Evolutionary conservation across 2,113 vertebrate species (phyloP).

Genomic region (Equus przewalskii): DNA sequence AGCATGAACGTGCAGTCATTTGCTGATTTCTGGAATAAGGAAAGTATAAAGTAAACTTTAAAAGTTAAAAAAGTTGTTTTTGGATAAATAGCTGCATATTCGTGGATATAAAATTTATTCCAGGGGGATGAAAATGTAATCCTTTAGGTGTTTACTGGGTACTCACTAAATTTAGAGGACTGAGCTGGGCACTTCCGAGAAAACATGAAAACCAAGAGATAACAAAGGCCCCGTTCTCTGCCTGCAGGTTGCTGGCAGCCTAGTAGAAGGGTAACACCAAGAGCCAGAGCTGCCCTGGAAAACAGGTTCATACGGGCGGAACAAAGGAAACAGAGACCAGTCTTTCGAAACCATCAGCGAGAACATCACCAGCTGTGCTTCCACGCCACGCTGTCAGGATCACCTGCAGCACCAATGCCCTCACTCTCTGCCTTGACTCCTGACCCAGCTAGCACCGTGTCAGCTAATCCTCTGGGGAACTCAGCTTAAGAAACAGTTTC

Average conservation of each 20-base stretch:
- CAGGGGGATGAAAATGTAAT: neutral
- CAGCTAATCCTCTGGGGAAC: neutral
- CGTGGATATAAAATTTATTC: neutral
- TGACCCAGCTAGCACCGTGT: neutral
- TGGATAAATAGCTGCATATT: neutral
- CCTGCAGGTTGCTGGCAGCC: neutral
- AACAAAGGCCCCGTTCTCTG: neutral
- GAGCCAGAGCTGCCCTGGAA: neutral
- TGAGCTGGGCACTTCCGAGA: neutral
- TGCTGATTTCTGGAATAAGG: neutral
- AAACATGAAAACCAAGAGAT: neutral
- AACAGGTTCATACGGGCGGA: neutral
- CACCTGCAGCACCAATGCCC: neutral
- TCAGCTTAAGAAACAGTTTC: constrained; percentile 16
- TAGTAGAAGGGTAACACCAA: neutral
- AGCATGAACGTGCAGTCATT: neutral
- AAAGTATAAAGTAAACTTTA: neutral
- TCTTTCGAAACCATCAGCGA: neutral
- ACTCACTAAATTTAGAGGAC: neutral
- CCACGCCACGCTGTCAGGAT: no score
- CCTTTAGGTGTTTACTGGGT: neutral
- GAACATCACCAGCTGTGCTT: neutral
- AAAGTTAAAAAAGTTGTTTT: constrained; percentile 21
- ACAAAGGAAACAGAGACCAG: neutral
- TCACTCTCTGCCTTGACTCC: neutral